Conservation (phyloP, 2,888 invertebrate genomes). For the Apamea epomidion region DNA sequence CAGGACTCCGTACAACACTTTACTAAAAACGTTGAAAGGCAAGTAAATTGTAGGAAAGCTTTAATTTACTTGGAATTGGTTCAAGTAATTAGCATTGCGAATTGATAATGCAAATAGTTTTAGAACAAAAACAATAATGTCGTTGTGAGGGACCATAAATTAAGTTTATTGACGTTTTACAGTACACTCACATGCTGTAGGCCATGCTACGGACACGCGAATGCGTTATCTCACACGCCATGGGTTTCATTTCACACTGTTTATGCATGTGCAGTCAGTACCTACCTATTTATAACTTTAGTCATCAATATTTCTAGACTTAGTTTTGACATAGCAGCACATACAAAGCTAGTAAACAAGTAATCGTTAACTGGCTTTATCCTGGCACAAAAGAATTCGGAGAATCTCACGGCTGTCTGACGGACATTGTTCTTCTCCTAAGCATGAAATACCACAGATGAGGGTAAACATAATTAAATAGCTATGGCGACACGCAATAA, state of each 20-base stretch:
- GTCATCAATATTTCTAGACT: slow-evolving; percentile 10
- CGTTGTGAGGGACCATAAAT: slow-evolving; percentile 44
- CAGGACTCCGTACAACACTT: slow-evolving; percentile 38
- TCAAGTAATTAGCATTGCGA: slow-evolving; percentile 49
- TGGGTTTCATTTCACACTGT: slow-evolving; percentile 17
- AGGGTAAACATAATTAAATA: slow-evolving; percentile 62
- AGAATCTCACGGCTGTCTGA: slow-evolving; percentile 14
- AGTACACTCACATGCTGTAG: slow-evolving; percentile 31
- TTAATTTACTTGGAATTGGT: slow-evolving; percentile 51
- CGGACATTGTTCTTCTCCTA: slow-evolving; percentile 14
- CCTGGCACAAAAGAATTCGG: slow-evolving; percentile 23
- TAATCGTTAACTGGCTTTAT: slow-evolving; percentile 2
- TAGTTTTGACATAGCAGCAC: slow-evolving; percentile 2
- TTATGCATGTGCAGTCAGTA: not conserved
- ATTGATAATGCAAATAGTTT: slow-evolving; percentile 61
- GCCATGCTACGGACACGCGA: slow-evolving; percentile 54
- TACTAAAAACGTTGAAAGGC: slow-evolving; percentile 26
- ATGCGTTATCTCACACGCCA: slow-evolving; percentile 48
- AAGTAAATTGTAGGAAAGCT: slow-evolving; percentile 45
- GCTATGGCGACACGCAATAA: slow-evolving; percentile 56
- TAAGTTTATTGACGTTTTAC: slow-evolving; percentile 52
- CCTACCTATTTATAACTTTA: not conserved
- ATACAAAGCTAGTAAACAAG: slow-evolving; percentile 4
- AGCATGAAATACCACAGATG: slow-evolving; percentile 37
- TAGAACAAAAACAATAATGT: slow-evolving; percentile 48